Evolutionary conservation across 2,888 invertebrate genomes (phyloP), one percentile per base, ranked within the genome.

Genomic region (Megaustenia siamemsis): DNA sequence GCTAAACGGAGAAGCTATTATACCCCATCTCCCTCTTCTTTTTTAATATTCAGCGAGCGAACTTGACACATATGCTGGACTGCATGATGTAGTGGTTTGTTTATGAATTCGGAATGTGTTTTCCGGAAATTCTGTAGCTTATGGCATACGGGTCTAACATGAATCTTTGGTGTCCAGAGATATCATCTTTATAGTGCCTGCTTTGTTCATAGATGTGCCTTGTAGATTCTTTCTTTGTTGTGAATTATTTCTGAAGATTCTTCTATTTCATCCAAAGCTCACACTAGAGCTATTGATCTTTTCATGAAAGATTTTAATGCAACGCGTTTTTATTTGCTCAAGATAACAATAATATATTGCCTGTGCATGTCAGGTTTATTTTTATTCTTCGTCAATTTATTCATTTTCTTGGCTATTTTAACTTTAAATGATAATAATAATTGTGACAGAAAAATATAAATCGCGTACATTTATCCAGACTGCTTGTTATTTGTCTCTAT

Each of bases 11-110:
- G 35, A 63, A 2, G 40, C 21, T n/a, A 21, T 45, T 24, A 63
- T 40, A 76, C 10, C 1, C 21, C 56, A 56, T 76, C n/a, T n/a
- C n/a, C 40, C 12, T 66, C 18, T 40, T 6, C 28, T 1, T 71
- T 43, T 38, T 43, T 43, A 63, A 78, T 63, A 45, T 78, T 78
- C 66, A 78, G 63, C 43, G 45, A 78, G 28, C 63, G 40, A 73
- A 49, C 24, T 1, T 49, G 73, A 49, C 73, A 49, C 32, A 12
- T 18, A 6, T 73, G 49, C 15, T 73, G 45, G 73, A 3, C 73
- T 73, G 12, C 18, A 12, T 49, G 49, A 73, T 73, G 24, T 32
- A 10, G 32, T 43, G 73, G 32, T 49, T 32, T 73, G 43, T 73
- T 73, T 35, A 49, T 73, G 49, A 45, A 49, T 73, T 32, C 49